A percentile compares a stretch with the other conserved stretches of the same genome.
phyloP scores from a whole-genome alignment of 2,888 invertebrate species.

The Polydrusus cervinus region DNA sequence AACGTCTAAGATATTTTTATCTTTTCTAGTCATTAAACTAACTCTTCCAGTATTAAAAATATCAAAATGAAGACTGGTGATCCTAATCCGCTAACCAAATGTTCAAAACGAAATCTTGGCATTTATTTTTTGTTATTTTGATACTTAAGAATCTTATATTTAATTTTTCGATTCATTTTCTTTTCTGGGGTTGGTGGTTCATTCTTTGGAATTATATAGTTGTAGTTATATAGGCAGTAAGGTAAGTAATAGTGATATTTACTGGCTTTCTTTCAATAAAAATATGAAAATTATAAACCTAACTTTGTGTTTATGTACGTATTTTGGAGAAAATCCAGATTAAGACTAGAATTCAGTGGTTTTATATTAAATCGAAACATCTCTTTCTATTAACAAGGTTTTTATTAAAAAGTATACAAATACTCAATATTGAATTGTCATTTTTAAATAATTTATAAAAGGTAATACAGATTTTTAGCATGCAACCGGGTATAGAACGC shows the following conservation, averaged over 20 bases:
- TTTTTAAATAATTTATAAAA: no score
- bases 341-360: no score
- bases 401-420: no score
- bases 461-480: no score
- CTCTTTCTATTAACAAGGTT: no score
- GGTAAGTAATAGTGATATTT: slow-evolving; percentile 17
- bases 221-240: not conserved
- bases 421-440: no score
- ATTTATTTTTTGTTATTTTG: slow-evolving; percentile 6
- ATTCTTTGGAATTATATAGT: not conserved
- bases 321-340: not conserved
- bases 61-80: slow-evolving; percentile 42
- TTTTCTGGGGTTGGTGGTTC: slow-evolving; percentile 9
- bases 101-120: slow-evolving; percentile 25
- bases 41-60: slow-evolving; percentile 41
- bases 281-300: not conserved
- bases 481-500: no score
- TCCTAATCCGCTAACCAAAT: slow-evolving; percentile 24
- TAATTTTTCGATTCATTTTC: not conserved
- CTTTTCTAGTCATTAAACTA: slow-evolving; percentile 36
- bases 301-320: not conserved
- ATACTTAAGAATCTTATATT: slow-evolving; percentile 7
- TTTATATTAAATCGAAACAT: no score
- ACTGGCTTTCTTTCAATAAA: slow-evolving; percentile 31
- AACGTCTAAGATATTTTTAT: not conserved